phyloP scores from a whole-genome alignment of 35 echinoderm and acorn worm genomes.

The Heliocidaris erythrogramma region DNA sequence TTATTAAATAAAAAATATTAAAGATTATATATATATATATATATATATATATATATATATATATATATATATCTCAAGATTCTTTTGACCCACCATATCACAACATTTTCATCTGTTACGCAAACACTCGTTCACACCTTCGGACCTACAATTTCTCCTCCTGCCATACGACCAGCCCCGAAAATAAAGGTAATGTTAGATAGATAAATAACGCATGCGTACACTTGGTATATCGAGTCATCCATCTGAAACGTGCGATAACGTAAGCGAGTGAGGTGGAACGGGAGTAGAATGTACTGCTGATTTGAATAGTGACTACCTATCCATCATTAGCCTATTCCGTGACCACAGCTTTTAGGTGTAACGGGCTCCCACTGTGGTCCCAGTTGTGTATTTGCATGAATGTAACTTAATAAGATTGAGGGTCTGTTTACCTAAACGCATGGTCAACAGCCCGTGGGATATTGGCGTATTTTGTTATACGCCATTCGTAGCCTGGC shows the following conservation, averaged over 20 bases:
- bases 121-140: background rate
- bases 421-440: background rate
- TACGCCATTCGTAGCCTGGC: background rate
- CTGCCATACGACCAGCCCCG: background rate
- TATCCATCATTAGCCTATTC: background rate
- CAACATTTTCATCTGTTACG: background rate
- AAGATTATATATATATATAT: no score
- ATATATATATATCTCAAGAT: no score
- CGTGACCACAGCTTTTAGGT: background rate
- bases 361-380: background rate
- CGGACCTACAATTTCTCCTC: background rate
- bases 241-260: background rate
- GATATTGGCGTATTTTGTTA: background rate
- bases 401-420: background rate
- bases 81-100: background rate
- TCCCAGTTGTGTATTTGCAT: background rate
- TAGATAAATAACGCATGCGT: background rate
- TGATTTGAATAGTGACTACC: background rate
- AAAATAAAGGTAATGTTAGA: background rate
- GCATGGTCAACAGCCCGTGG: background rate
- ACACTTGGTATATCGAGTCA: background rate
- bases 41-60: no score
- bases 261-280: background rate
- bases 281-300: background rate
- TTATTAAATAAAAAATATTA: no score